phyloP scores from a whole-genome alignment of 2,888 invertebrate species.

The Philereme transversata region DNA sequence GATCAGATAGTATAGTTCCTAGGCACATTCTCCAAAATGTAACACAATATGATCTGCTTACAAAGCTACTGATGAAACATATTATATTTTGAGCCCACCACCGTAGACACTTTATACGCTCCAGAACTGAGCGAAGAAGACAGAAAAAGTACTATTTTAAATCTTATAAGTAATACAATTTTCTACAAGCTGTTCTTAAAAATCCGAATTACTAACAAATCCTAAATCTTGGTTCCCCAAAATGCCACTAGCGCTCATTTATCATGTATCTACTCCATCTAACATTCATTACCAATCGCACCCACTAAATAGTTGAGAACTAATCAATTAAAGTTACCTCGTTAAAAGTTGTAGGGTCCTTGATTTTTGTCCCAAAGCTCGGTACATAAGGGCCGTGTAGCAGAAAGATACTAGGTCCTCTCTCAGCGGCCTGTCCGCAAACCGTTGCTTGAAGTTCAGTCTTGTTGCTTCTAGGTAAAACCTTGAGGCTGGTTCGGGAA shows the following conservation, averaged over 20 bases:
- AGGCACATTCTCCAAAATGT: too few species aligned
- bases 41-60: too few species aligned
- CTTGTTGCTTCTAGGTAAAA: constrained; percentile 74
- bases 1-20: too few species aligned
- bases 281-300: constrained; percentile 22
- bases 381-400: constrained; percentile 86
- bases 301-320: constrained; percentile 13
- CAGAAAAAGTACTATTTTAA: too few species aligned
- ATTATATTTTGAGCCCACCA: too few species aligned
- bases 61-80: too few species aligned
- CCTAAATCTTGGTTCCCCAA: neutral
- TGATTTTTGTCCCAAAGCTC: constrained; percentile 87
- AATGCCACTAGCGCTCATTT: constrained; percentile 2
- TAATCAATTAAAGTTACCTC: constrained; percentile 71
- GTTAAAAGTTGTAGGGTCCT: constrained; percentile 85
- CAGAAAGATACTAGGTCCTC: constrained; percentile 85
- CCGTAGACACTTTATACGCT: too few species aligned
- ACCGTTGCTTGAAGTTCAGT: constrained; percentile 65
- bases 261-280: constrained; percentile 12
- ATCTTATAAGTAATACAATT: too few species aligned
- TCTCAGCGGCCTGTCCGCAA: constrained; percentile 65
- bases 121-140: too few species aligned
- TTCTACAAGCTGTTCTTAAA: neutral
- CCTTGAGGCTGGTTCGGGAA: constrained; percentile 62
- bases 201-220: neutral